Conservation (phyloP, 2,113 vertebrate genomes). For the Rafetus swinhoei region DNA sequence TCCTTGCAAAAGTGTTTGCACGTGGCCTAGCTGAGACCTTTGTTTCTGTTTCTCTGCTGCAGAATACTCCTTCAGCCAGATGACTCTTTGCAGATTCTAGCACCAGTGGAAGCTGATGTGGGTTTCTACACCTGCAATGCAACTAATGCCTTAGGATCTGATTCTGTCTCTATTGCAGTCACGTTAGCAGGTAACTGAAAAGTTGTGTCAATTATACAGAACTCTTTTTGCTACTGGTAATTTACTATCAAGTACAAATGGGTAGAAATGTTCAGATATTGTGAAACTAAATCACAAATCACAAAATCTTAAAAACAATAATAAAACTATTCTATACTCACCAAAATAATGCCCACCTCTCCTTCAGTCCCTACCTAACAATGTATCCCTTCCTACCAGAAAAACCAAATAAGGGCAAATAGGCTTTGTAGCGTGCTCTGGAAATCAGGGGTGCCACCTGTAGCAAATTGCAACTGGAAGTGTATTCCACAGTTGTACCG, state of each 20-base stretch:
- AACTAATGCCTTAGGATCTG: conserved; percentile 85
- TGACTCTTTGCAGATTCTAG: conserved; percentile 89
- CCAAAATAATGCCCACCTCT: not conserved
- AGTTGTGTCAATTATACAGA: not conserved
- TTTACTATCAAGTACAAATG: not conserved
- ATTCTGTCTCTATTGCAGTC: conserved; percentile 89
- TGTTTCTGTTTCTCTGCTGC: conserved; percentile 63
- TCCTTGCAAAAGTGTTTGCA: not conserved
- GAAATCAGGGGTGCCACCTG: not conserved
- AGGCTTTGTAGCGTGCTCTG: not conserved
- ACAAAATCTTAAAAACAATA: not conserved
- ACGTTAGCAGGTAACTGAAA: conserved; percentile 86
- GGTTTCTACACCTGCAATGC: conserved; percentile 95
- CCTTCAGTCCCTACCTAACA: not conserved
- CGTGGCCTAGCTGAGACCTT: not conserved
- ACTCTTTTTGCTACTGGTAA: not conserved
- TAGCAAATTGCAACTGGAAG: not conserved
- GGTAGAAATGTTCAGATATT: not conserved
- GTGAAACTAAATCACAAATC: not conserved
- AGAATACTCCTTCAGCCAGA: conserved; percentile 89
- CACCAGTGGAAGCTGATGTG: conserved; percentile 88
- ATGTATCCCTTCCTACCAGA: not conserved
- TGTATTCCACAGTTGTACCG: not conserved
- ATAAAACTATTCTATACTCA: not conserved
- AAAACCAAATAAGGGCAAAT: not conserved